Percentiles rank a stretch among this genome's conserved stretches.
Conservation (phyloP, 2,113 vertebrate species). For the Bubalus kerabau region DNA sequence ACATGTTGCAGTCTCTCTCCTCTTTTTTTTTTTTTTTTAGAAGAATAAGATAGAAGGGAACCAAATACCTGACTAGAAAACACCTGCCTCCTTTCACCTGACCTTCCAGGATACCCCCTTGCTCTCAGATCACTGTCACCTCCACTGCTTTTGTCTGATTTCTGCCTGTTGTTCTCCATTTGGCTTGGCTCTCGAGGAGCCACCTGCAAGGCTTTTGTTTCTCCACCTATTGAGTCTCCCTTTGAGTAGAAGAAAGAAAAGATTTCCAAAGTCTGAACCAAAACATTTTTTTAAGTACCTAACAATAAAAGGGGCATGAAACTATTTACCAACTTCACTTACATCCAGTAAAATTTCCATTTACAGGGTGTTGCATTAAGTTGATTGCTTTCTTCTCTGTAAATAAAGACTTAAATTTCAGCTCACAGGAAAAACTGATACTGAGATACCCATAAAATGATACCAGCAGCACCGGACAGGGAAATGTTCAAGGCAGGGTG, state of each 20-base stretch:
- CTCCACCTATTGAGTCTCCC: neutral
- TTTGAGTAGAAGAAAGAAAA: neutral
- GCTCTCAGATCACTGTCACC: neutral
- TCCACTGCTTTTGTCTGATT: neutral
- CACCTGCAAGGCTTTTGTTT: neutral
- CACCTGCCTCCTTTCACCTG: neutral
- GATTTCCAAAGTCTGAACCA: neutral
- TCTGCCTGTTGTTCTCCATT: neutral
- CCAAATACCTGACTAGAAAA: neutral
- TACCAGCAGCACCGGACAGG: neutral
- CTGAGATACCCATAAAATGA: neutral
- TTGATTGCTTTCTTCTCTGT: constrained; percentile 22
- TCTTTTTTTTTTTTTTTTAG: neutral
- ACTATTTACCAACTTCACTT: neutral
- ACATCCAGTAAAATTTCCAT: neutral
- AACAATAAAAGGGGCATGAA: neutral
- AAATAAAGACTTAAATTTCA: constrained; percentile 31
- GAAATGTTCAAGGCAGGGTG: neutral
- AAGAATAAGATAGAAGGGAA: neutral
- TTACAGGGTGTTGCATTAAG: neutral
- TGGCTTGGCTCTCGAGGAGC: neutral
- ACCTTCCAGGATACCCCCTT: neutral
- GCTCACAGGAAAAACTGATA: neutral
- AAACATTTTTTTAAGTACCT: neutral
- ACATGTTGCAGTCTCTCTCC: neutral